phyloP scores from a whole-genome alignment of 2,888 invertebrate species.

The Zaprionus bogoriensis region DNA sequence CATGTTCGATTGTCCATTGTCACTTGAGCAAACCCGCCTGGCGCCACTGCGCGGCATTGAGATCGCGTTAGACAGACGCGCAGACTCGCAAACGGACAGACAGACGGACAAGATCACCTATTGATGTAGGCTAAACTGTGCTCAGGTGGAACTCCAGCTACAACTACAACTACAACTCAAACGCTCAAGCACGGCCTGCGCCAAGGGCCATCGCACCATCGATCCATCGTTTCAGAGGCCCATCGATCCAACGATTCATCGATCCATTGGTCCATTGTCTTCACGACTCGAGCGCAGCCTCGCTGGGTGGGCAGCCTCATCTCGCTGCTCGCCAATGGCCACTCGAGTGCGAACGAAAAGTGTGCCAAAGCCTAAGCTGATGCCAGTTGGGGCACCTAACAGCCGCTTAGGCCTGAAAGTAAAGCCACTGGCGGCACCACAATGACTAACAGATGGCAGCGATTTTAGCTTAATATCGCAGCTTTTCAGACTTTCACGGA shows the following conservation, averaged over 20 bases:
- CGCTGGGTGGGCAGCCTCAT: conserved; percentile 58
- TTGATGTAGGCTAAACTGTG: conserved; percentile 62
- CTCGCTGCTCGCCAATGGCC: conserved; percentile 19
- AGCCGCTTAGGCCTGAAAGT: conserved; percentile 50
- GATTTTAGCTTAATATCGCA: not conserved
- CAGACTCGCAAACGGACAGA: conserved; percentile 9
- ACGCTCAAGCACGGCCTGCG: conserved; percentile 46
- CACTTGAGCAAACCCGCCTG: conserved; percentile 63
- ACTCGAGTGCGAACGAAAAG: conserved; percentile 58
- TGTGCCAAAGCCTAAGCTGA: conserved; percentile 57
- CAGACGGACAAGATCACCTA: conserved; percentile 14
- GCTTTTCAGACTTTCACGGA: too few species aligned
- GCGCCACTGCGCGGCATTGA: conserved; percentile 73
- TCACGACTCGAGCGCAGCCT: conserved; percentile 44
- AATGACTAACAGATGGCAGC: conserved; percentile 6
- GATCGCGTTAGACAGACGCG: conserved; percentile 27
- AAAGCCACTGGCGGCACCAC: not conserved
- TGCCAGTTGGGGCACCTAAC: not conserved
- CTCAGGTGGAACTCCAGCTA: conserved; percentile 51
- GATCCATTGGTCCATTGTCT: conserved; percentile 61
- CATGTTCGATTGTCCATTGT: conserved; percentile 54
- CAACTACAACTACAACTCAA: conserved; percentile 24
- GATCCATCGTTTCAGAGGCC: too few species aligned
- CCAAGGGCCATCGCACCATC: conserved; percentile 47
- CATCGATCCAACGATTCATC: too few species aligned